phyloP scores from a whole-genome alignment of 2,113 vertebrate genomes.

The Chaetura pelagica region DNA sequence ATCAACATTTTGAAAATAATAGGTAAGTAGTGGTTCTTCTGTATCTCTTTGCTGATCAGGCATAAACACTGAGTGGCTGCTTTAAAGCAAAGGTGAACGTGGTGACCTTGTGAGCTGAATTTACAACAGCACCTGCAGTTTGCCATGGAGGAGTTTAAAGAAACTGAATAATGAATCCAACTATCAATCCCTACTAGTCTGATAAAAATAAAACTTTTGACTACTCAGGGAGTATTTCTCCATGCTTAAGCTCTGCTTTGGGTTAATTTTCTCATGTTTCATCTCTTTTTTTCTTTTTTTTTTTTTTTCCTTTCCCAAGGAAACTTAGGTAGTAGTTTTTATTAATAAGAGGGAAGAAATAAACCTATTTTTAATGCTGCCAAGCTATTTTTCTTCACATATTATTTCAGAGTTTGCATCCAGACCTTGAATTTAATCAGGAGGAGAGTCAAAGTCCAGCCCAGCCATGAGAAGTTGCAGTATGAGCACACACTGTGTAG shows the following conservation, averaged over 20 bases:
- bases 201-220: neutral
- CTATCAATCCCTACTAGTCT: neutral
- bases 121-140: neutral
- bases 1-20: neutral
- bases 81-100: neutral
- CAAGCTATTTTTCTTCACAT: neutral
- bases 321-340: neutral
- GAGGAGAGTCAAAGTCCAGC: neutral
- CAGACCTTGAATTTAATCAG: neutral
- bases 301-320: neutral
- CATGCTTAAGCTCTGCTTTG: neutral
- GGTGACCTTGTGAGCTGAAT: neutral
- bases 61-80: neutral
- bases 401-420: neutral
- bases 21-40: neutral
- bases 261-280: neutral
- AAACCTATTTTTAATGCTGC: neutral
- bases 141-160: neutral
- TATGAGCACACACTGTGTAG: neutral
- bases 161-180: neutral
- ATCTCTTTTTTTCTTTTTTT: neutral
- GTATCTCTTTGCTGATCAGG: neutral
- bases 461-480: neutral
- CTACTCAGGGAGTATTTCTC: neutral
- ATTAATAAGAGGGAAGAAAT: neutral